Percentiles rank a stretch among this genome's conserved stretches.
Evolutionary conservation across 2,888 invertebrate species (phyloP).

Genomic region (Acleris holmiana): DNA sequence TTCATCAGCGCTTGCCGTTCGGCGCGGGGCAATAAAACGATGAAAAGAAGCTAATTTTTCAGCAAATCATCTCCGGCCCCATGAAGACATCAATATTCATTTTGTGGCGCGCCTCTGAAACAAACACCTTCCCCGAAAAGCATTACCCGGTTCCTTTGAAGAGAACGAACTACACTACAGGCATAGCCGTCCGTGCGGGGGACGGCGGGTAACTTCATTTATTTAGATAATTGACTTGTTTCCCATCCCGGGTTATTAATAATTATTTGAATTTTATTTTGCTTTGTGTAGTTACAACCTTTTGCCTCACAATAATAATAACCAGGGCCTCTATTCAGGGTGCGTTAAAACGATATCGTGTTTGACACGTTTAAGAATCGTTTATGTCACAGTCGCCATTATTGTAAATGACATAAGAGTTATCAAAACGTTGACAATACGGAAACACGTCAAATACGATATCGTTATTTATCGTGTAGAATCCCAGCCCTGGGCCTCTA

Average conservation of each 20-base stretch:
- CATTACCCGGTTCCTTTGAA: conserved; percentile 72
- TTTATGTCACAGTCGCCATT: no score
- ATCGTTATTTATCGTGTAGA: no score
- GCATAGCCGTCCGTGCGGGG: conserved; percentile 49
- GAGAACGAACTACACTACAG: conserved; percentile 57
- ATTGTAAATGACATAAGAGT: no score
- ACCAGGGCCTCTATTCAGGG: no score
- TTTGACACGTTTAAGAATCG: no score
- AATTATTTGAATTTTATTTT: conserved; percentile 46
- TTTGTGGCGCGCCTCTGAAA: conserved; percentile 79
- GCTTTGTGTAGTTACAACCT: not conserved
- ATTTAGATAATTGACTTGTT: conserved; percentile 79
- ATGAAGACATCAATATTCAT: conserved; percentile 84
- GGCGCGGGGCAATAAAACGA: conserved; percentile 78
- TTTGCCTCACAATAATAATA: no score
- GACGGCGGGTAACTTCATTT: conserved; percentile 71
- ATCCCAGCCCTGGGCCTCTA: no score
- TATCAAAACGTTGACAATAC: no score
- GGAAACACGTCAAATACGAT: no score
- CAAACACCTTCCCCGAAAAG: conserved; percentile 78
- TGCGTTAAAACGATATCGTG: no score
- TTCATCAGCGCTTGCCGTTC: conserved; percentile 76
- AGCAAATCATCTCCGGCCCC: conserved; percentile 82
- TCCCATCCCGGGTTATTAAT: conserved; percentile 58
- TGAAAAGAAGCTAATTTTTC: conserved; percentile 83